Percentiles rank a stretch among this genome's conserved stretches.
Evolutionary conservation across 2,888 invertebrate species (phyloP).

Genomic region (Drosophila melanosoma): DNA sequence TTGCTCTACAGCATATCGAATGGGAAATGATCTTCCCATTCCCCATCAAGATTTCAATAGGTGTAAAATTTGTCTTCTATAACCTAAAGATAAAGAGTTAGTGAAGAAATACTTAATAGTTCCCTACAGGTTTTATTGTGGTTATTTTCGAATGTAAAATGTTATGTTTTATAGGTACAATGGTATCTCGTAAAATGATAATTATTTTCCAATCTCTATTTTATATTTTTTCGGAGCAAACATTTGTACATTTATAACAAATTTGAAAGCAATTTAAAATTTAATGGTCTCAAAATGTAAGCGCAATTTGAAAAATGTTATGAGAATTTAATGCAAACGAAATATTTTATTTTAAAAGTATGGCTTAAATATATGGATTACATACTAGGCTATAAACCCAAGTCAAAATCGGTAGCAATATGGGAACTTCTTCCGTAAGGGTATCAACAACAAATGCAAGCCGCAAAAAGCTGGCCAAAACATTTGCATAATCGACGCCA

Average conservation of each 20-base stretch:
- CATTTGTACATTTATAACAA: background rate
- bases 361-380: background rate
- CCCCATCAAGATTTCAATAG: background rate
- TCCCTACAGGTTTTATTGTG: background rate
- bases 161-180: background rate
- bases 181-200: background rate
- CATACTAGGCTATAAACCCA: background rate
- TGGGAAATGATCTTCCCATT: slow-evolving; percentile 14
- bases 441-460: slow-evolving; percentile 26
- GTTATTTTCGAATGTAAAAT: background rate
- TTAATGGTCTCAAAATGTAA: background rate
- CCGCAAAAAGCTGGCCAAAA: slow-evolving; percentile 33
- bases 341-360: background rate
- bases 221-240: background rate
- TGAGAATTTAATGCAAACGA: background rate
- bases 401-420: background rate
- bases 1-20: background rate
- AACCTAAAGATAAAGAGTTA: background rate
- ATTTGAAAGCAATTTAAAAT: background rate
- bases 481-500: slow-evolving; percentile 74
- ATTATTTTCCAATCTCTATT: background rate
- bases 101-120: background rate
- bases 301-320: background rate
- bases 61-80: background rate
- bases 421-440: slow-evolving; percentile 1